Base-by-base conservation (phyloP, 2,113 vertebrate genomes). In the Melanerpes aurifrons region DNA sequence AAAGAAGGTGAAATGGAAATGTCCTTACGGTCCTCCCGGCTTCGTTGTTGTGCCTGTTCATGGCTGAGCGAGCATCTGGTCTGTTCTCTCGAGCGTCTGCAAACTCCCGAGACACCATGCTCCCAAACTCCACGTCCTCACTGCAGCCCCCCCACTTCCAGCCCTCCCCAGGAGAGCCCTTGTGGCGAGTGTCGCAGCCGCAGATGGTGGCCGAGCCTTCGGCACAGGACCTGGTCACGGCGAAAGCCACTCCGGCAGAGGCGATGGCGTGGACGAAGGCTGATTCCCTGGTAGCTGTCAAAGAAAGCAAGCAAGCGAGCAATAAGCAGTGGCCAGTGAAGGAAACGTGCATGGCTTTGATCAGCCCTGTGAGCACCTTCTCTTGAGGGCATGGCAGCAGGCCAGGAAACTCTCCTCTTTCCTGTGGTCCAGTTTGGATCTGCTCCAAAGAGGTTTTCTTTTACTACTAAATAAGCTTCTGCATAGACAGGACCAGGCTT, bases 81-180 rank as follows among this genome's bases (percentile, higher is more conserved):
- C 99, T 96, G 98, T 99, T 99, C 97, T 99, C 99, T 29, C 99
- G 97, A 1, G 99, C 99, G 1, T 99, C 99, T 0, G 99, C 99
- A 28, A 99, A 99, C 95, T 99, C 99, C 64, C 99, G 97, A 21
- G 99, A 99, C 92, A 99, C 99, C 99, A 98, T 99, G 90, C 98
- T 99, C 10, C 99, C 99, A 31, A 99, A 99, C 54, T 99, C 98
- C 78, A 99, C 98, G 15, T 99, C 99, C 94, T 99, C 99, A 0
- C 99, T 99, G 97, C 99, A 99, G 97, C 99, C 99, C 0, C 99
- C 99, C 99, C 99, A 99, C 94, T 99, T 99, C 99, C 99, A 99
- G 70, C 99, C 99, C 63, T 99, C 99, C 0, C 99, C 99, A 0
- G 99, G 99, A 4, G 98, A 98, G 28, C 98, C 99, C 93, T 99